These are phyloP conservation scores for Siniperca chuatsi DNA, from an alignment of 2,113 vertebrate genomes.

Conservation along the genomic window DNA sequence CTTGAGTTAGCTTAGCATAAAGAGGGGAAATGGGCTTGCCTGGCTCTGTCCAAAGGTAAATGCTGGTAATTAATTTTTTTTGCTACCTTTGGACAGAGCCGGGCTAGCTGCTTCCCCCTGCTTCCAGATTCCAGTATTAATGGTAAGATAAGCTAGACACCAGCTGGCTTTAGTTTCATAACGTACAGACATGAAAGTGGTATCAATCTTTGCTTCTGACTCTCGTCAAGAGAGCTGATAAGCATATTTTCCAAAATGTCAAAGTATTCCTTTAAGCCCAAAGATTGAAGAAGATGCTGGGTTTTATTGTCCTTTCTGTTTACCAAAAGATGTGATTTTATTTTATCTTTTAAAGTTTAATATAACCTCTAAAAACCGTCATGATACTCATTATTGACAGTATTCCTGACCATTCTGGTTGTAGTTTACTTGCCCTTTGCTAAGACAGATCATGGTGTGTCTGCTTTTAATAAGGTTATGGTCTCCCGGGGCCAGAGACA, in stretches of 20 bases:
- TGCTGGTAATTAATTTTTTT: neutral
- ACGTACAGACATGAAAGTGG: neutral
- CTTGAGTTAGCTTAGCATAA: neutral
- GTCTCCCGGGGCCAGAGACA: constrained; percentile 93
- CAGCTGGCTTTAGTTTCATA: neutral
- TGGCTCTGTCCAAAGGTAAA: neutral
- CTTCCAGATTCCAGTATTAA: neutral
- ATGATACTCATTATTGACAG: neutral
- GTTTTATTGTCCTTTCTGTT: neutral
- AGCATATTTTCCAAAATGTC: neutral
- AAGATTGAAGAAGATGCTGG: neutral
- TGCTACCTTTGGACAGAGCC: neutral
- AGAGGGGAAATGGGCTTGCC: neutral
- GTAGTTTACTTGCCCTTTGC: constrained; percentile 53
- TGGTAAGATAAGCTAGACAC: neutral
- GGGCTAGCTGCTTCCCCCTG: no score
- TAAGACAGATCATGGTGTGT: constrained; percentile 59
- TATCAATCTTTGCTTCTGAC: neutral
- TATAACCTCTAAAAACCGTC: constrained; percentile 32
- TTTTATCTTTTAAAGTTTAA: constrained; percentile 34
- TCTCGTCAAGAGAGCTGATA: neutral
- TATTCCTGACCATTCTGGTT: constrained; percentile 30
- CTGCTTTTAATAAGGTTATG: constrained; percentile 88
- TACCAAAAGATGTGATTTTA: neutral
- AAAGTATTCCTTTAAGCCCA: neutral